Percentiles rank a stretch among this genome's conserved stretches.
Evolutionary conservation across 2,113 vertebrate genomes (phyloP).

Genomic region (Todiramphus saurophagus): DNA sequence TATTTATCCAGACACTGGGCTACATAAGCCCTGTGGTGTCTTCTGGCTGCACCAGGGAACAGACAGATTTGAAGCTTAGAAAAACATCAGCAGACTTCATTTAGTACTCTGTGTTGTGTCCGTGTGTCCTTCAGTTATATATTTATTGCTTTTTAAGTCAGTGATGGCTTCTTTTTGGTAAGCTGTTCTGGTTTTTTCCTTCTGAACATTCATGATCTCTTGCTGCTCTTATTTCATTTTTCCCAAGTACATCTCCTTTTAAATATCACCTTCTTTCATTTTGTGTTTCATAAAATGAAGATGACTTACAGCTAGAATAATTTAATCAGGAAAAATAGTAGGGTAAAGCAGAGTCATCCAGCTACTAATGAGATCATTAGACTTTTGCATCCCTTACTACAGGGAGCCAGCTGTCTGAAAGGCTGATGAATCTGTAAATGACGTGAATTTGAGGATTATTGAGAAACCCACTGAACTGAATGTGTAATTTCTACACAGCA

Average conservation of each 20-base stretch:
- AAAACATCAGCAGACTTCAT: neutral
- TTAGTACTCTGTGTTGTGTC: neutral
- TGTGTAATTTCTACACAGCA: neutral
- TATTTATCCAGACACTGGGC: neutral
- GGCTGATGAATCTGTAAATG: conserved; percentile 6
- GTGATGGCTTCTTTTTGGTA: neutral
- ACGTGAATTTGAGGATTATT: neutral
- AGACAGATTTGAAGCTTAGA: neutral
- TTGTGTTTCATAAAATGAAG: neutral
- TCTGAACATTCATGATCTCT: neutral
- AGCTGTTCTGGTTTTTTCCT: neutral
- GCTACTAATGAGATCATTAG: conserved; percentile 20
- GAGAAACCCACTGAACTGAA: neutral
- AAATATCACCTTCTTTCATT: neutral
- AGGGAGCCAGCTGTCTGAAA: neutral
- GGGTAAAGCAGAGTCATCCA: neutral
- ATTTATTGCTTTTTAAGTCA: neutral
- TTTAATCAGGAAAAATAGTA: neutral
- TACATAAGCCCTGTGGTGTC: neutral
- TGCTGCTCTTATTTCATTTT: neutral
- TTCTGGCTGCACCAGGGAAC: neutral
- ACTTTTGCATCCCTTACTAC: neutral
- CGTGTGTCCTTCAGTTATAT: neutral
- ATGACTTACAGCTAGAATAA: conserved; percentile 4
- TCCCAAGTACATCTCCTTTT: neutral